A percentile compares a stretch with the other conserved stretches of the same genome.
Conservation (phyloP, 2,113 vertebrate species). For the Cyanoliseus patagonus region DNA sequence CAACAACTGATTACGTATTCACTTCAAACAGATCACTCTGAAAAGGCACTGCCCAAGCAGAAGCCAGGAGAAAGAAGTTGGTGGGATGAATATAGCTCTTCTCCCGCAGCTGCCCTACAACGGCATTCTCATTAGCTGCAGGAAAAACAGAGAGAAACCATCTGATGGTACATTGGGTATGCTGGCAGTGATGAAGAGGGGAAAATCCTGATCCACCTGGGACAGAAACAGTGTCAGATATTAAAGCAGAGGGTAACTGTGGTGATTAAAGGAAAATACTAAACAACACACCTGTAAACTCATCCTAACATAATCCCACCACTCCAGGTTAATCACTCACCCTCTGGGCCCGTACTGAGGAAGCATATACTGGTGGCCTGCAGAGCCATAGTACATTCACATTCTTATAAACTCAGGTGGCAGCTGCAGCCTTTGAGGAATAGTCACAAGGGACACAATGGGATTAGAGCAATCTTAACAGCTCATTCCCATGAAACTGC, state of each 20-base stretch:
- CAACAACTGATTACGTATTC: neutral
- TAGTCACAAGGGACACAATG: neutral
- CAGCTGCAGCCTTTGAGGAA: neutral
- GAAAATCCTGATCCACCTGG: neutral
- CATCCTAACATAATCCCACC: accelerated
- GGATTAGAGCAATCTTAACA: neutral
- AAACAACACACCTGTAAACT: neutral
- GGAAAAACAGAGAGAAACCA: neutral
- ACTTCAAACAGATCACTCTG: neutral
- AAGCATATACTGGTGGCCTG: neutral
- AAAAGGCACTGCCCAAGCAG: neutral
- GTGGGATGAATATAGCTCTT: neutral
- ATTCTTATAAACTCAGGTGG: neutral
- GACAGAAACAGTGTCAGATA: neutral
- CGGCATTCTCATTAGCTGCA: neutral
- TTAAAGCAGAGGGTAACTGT: neutral
- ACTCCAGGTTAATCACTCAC: neutral
- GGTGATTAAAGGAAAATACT: neutral
- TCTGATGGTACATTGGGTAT: neutral
- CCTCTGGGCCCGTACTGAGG: neutral
- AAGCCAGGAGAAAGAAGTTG: neutral
- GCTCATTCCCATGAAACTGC: neutral
- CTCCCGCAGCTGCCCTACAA: neutral
- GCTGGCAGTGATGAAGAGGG: neutral
- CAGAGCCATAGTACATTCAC: neutral